These are phyloP conservation scores for Mythimna ferrago DNA, from an alignment of 2,888 invertebrate species.

Conservation along the genomic window DNA sequence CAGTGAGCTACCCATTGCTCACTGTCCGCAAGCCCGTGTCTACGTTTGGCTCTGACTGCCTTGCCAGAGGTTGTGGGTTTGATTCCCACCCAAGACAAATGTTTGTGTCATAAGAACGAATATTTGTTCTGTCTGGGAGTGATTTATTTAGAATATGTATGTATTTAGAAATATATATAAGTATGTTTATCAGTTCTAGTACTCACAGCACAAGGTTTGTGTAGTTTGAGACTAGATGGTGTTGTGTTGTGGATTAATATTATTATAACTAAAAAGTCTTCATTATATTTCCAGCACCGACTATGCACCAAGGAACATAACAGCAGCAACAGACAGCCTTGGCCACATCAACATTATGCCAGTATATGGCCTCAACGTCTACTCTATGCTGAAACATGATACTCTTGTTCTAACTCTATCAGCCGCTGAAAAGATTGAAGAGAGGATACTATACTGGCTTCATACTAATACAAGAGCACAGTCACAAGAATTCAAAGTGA, in stretches of 20 bases:
- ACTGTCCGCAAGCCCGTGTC: too few species aligned
- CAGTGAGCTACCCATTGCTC: too few species aligned
- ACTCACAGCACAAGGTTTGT: too few species aligned
- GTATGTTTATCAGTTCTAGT: too few species aligned
- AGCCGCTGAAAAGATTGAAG: slow-evolving; percentile 96
- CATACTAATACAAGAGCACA: slow-evolving; percentile 90
- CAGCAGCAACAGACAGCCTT: slow-evolving; percentile 94
- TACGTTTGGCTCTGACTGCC: too few species aligned
- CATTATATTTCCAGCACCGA: slow-evolving; percentile 92
- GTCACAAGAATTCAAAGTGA: slow-evolving; percentile 90
- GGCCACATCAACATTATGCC: slow-evolving; percentile 98
- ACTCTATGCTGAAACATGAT: slow-evolving; percentile 99
- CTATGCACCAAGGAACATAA: slow-evolving; percentile 96
- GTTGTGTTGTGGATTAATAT: not conserved
- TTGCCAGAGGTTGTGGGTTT: too few species aligned
- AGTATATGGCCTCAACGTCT: slow-evolving; percentile 98
- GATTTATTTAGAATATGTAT: too few species aligned
- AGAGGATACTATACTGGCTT: slow-evolving; percentile 93
- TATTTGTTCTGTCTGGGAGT: too few species aligned
- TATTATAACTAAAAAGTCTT: not conserved
- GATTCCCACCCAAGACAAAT: too few species aligned
- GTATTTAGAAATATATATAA: too few species aligned
- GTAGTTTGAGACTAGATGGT: too few species aligned
- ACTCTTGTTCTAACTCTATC: slow-evolving; percentile 96
- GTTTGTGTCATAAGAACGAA: too few species aligned